These are phyloP conservation scores for Strigamia crassipes DNA, from an alignment of 2,888 invertebrate genomes.

Conservation along the genomic window DNA sequence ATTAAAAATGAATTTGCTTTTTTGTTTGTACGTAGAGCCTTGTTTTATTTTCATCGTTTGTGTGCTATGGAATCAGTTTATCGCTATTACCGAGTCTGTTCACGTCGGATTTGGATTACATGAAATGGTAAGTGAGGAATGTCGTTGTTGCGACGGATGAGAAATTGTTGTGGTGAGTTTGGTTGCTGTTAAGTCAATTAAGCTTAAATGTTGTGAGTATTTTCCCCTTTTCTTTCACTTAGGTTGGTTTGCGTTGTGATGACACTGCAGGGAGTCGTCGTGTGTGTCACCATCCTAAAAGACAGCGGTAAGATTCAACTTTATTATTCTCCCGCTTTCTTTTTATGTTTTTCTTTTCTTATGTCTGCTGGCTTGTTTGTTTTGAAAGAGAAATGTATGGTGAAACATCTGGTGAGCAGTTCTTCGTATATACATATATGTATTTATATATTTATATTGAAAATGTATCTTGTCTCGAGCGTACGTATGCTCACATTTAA, in stretches of 20 bases:
- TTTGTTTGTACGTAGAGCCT: too few species aligned
- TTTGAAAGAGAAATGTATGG: neutral
- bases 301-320: neutral
- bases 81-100: too few species aligned
- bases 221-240: neutral
- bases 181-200: neutral
- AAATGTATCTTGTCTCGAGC: neutral
- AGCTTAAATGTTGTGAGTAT: constrained; percentile 3
- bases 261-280: constrained; percentile 10
- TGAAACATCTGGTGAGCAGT: neutral
- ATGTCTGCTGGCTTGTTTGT: neutral
- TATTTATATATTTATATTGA: neutral
- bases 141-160: neutral
- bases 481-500: neutral
- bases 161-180: neutral
- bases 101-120: neutral
- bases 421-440: neutral
- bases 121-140: neutral
- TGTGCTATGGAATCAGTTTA: too few species aligned
- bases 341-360: too few species aligned
- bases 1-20: too few species aligned
- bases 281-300: neutral
- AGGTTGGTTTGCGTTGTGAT: constrained; percentile 3
- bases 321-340: neutral
- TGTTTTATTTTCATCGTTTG: too few species aligned